Conservation (phyloP, 1,140 invertebrate species). For the Pseudomyrmex sp. region DNA sequence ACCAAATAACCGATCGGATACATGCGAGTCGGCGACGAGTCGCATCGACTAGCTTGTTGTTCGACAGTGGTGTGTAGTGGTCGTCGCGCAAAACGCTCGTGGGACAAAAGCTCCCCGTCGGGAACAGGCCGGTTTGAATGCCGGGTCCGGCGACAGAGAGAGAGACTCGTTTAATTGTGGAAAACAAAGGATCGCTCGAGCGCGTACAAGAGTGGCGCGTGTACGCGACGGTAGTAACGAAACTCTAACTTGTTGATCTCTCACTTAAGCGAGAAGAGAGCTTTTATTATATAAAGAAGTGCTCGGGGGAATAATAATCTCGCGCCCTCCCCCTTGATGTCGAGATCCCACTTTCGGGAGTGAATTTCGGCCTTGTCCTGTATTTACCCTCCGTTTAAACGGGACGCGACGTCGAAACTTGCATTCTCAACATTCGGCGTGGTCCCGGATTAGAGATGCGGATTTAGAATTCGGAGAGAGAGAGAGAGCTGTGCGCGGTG, state of each 20-base stretch:
- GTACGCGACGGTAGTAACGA: constrained; percentile 26
- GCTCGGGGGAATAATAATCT: constrained; percentile 19
- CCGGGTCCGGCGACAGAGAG: neutral
- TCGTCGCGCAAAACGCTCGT: constrained; percentile 23
- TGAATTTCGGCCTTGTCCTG: too few species aligned
- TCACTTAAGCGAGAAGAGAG: constrained; percentile 24
- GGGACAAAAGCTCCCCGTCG: constrained; percentile 28
- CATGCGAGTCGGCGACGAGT: neutral
- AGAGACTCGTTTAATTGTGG: constrained; percentile 35
- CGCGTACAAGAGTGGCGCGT: constrained; percentile 3
- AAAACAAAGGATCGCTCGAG: constrained; percentile 32
- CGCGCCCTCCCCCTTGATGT: neutral
- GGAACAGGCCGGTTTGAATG: constrained; percentile 8
- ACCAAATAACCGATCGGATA: neutral
- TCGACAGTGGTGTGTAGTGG: neutral
- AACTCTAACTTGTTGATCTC: constrained; percentile 52
- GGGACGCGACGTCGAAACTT: neutral
- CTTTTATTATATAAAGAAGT: constrained; percentile 33
- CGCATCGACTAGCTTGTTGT: constrained; percentile 2
- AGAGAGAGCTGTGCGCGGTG: neutral
- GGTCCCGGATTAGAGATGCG: neutral
- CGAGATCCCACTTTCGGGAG: neutral
- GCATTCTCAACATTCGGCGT: neutral
- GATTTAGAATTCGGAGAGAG: constrained; percentile 28
- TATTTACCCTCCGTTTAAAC: too few species aligned